Conservation (phyloP, 2,113 vertebrate species). For the Orthochromis indermauri region DNA sequence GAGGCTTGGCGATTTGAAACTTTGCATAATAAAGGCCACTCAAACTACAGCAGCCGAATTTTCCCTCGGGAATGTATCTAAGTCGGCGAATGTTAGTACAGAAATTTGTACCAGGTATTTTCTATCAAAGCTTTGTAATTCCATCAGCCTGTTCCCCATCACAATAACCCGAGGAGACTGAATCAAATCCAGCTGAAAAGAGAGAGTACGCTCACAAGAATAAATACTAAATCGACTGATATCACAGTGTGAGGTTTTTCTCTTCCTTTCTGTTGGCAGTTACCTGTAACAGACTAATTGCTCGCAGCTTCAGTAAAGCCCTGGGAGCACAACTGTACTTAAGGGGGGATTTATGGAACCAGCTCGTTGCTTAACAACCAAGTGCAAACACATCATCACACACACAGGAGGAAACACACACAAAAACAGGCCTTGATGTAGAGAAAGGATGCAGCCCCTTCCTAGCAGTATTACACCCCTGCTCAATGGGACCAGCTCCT, state of each 20-base stretch:
- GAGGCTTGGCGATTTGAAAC: not conserved
- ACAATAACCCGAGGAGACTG: not conserved
- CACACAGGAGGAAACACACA: slow-evolving; percentile 2
- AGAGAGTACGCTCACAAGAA: not conserved
- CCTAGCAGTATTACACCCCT: slow-evolving; percentile 20
- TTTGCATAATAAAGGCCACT: not conserved
- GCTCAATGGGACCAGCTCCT: slow-evolving; percentile 27
- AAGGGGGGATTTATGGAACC: slow-evolving; percentile 47
- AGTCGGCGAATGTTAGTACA: not conserved
- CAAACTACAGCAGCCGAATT: not conserved
- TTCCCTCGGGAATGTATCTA: not conserved
- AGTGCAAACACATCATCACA: slow-evolving; percentile 54
- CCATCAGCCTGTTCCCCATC: not conserved
- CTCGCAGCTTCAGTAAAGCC: slow-evolving; percentile 29
- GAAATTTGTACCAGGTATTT: not conserved
- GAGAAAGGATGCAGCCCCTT: slow-evolving; percentile 25
- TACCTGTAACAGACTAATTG: slow-evolving; percentile 48
- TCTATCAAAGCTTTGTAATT: not conserved
- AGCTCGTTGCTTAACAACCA: slow-evolving; percentile 43
- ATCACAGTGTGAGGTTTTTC: not conserved
- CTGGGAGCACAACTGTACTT: slow-evolving; percentile 12
- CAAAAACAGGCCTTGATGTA: slow-evolving; percentile 26
- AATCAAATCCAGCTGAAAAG: not conserved
- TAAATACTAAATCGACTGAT: not conserved
- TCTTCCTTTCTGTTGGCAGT: not conserved